Evolutionary conservation across 92 coral and sea anemone genomes (phyloP).

Genomic region (Meandrina meandrites): DNA sequence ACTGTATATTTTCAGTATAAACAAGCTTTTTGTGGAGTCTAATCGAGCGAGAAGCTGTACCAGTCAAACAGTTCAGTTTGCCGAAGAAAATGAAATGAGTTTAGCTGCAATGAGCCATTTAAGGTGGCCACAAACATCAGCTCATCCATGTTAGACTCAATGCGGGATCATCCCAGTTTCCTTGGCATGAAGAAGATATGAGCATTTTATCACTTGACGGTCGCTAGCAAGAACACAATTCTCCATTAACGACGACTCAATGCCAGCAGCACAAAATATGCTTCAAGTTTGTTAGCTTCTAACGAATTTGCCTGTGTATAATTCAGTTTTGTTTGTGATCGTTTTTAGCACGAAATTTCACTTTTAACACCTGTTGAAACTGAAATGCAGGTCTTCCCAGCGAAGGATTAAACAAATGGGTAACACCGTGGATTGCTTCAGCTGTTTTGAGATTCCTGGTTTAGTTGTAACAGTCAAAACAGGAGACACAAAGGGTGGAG

Average conservation of each 20-base stretch:
- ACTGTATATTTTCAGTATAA: not conserved
- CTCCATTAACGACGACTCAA: not conserved
- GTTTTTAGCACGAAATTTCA: not conserved
- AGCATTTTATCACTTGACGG: slow-evolving; percentile 18
- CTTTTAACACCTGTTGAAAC: slow-evolving; percentile 24
- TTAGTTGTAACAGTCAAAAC: slow-evolving; percentile 83
- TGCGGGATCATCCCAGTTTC: not conserved
- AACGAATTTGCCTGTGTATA: not conserved
- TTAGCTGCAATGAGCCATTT: not conserved
- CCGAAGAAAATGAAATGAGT: not conserved
- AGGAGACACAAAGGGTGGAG: slow-evolving; percentile 91
- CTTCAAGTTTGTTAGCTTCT: not conserved
- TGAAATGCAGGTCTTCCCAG: slow-evolving; percentile 3
- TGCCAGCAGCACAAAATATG: not conserved
- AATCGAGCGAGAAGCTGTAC: not conserved
- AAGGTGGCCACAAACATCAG: not conserved
- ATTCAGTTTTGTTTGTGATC: not conserved
- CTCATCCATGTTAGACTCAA: not conserved
- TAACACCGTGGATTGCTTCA: slow-evolving; percentile 78
- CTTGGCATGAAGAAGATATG: not conserved
- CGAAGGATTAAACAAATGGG: slow-evolving; percentile 68
- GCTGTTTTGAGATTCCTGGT: slow-evolving; percentile 77
- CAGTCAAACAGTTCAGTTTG: not conserved
- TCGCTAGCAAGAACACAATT: slow-evolving; percentile 7
- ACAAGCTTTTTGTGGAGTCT: slow-evolving; percentile 15